Evolutionary conservation across 1,140 invertebrate species (phyloP), one percentile per base, ranked within the genome.

Genomic region (Drepana arcuata): DNA sequence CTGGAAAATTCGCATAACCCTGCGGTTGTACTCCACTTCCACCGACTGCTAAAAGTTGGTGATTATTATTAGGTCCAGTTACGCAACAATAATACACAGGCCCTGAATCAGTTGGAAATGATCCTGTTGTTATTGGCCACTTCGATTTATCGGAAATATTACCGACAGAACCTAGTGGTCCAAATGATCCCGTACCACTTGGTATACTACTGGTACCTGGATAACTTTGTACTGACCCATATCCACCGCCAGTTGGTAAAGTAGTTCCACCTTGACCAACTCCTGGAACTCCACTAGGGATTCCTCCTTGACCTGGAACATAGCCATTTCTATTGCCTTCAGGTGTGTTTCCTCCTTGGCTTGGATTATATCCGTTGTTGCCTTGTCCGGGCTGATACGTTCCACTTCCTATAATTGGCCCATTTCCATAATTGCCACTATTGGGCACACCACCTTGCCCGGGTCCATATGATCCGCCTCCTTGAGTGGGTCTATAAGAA

Each of bases 61-160:
- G 39, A 30, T 34, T 34, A 12, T 34, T 38, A 14, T 25, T 45
- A 10, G 39, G 26, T 12, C 37, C 38, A n/a, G 53, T 38, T n/a
- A 59, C 26, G 41, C 55, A 67, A 27, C 63, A 67, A 38, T 54
- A 54, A 36, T 61, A 57, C 7, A 35, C 47, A 34, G 25, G 38
- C 15, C 60, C 63, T 34, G 46, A 50, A 14, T 52, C 47, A 10
- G 37, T 47, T 10, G 23, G 14, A 37, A 50, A 48, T 10, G 47
- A 34, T n/a, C 54, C 45, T 13, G 54, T 42, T 35, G 49, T 43
- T 6, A 38, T 9, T 16, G 45, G 49, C 58, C 58, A 54, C 45
- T 42, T 51, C 2, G 12, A 13, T 23, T 31, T 16, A n/a, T n/a
- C n/a, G n/a, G n/a, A n/a, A n/a, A n/a, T n/a, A n/a, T n/a, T n/a